Conservation (phyloP, 2,888 invertebrate species). For the Kuschelorhynchus macadamiae region DNA sequence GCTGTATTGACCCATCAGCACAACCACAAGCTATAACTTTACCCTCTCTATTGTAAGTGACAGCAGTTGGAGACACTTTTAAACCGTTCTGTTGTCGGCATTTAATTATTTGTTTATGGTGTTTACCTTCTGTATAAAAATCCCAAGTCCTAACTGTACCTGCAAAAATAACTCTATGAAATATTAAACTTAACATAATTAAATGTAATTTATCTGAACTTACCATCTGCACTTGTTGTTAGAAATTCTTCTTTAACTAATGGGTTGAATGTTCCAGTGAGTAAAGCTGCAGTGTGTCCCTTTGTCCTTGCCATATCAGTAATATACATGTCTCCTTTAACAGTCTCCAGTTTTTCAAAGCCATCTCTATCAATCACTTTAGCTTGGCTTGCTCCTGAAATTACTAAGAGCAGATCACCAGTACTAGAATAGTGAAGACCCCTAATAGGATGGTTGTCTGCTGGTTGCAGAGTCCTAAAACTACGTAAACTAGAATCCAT, state of each 20-base stretch:
- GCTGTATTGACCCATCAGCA: conserved; percentile 94
- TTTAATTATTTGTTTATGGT: conserved; percentile 88
- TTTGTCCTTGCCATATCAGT: conserved; percentile 92
- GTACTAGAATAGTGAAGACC: conserved; percentile 92
- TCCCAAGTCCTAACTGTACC: conserved; percentile 91
- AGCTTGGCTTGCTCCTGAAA: conserved; percentile 93
- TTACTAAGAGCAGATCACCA: conserved; percentile 93
- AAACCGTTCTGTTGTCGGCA: conserved; percentile 89
- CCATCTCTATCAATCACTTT: conserved; percentile 92
- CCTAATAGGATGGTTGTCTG: conserved; percentile 95
- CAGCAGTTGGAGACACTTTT: conserved; percentile 85
- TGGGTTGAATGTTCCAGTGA: conserved; percentile 85
- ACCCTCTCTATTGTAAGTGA: conserved; percentile 78
- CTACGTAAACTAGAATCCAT: conserved; percentile 95
- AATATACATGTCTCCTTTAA: conserved; percentile 87
- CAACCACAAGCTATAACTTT: conserved; percentile 92
- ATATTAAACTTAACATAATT: background rate
- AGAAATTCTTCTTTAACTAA: conserved; percentile 91
- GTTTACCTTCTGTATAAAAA: conserved; percentile 79
- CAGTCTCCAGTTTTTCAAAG: conserved; percentile 92
- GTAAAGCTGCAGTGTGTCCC: conserved; percentile 93
- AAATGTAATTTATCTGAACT: background rate
- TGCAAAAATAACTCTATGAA: conserved; percentile 1
- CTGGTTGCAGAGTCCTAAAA: conserved; percentile 93
- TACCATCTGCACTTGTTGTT: conserved; percentile 92